Evolutionary conservation across 2,797 vertebrate genomes (phyloP), one percentile per base, ranked within the genome.

Genomic region (Chaetophractus vellerosus): DNA sequence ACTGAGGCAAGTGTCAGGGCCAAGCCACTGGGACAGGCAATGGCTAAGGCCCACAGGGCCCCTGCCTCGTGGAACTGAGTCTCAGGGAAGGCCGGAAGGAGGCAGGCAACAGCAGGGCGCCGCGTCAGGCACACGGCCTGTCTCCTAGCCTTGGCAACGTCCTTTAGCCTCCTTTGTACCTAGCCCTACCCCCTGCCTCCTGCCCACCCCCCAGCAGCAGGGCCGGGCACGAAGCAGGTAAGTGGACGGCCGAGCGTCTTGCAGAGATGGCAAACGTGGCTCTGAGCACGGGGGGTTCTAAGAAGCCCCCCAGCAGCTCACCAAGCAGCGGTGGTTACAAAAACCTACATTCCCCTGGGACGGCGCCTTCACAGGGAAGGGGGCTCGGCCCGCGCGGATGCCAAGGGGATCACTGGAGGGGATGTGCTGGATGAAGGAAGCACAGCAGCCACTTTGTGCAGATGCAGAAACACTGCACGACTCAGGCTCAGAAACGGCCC

Each of bases 51-150:
- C 33, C 59, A 8, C 36, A 33, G 0, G 45, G 61, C n/a, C 19
- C 23, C 48, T 26, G 55, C n/a, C 64, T 52, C 11, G 0, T 0
- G 4, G 19, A 21, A 6, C 9, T 12, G 28, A 79, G 45, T 3
- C 57, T 57, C 50, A 33, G 48, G 18, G 9, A 28, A 68, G 41
- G 26, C 4, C 21, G 9, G 10, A 0, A 12, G 12, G 0, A 2
- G 7, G 10, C n/a, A 19, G 8, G 24, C 9, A 52, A 15, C 1
- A 0, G 2, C 5, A 26, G 19, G 0, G 10, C 5, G 10, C 21
- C 0, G 4, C 38, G 38, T 45, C 45, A 45, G 10, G 19, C 9
- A 5, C 19, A 18, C 4, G 4, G 19, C 45, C 3, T 12, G 50
- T 11, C n/a, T 26, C 33, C 64, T 26, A 2, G 19, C 41, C 38